Evolutionary conservation across 2,888 invertebrate genomes (phyloP), one percentile per base, ranked within the genome.

Genomic region (Heliconius sara): DNA sequence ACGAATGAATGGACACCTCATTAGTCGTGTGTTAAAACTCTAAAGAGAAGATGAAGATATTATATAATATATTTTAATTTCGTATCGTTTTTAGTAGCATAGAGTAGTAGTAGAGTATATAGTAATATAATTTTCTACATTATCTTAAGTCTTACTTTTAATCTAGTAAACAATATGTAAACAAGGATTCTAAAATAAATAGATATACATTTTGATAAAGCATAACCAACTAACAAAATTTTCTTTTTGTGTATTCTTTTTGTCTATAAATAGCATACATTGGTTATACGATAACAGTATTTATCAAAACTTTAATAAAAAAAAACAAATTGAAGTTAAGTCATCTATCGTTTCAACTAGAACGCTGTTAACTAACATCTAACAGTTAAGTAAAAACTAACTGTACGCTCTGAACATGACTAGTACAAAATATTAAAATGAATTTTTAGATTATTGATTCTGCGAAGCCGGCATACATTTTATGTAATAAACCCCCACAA

Each of bases 361-460:
- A 70, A 70, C 70, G 25, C 43, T n/a, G 43, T 22, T 13, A n/a
- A 25, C 39, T n/a, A 22, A 57, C 57, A 39, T 68, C 25, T n/a
- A 68, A 68, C 43, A 68, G 68, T 68, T 30, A 52, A 72, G 57
- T 57, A 30, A 73, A 22, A 60, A 68, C 72, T 73, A 73, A 73
- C 73, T 60, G 73, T 60, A 73, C 47, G 43, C 70, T 73, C 71
- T 39, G 81, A 81, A 83, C 85, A 84, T 87, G 86, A 89, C 87
- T 87, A 84, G 89, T 85, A 89, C 86, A 86, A 91, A 92, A 91
- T 90, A 90, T 90, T 88, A 92, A 70, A 89, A 91, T 89, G 89
- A 92, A 91, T 91, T 92, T 93, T 92, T 91, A 92, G 89, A 91
- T 89, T 93, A 94, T 94, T 90, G 94, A 94, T 94, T 93, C 88